Percentiles rank a stretch among this genome's conserved stretches.
These are phyloP conservation scores for Galaxias olidus DNA, from an alignment of 2,797 vertebrate species.

Conservation along the genomic window DNA sequence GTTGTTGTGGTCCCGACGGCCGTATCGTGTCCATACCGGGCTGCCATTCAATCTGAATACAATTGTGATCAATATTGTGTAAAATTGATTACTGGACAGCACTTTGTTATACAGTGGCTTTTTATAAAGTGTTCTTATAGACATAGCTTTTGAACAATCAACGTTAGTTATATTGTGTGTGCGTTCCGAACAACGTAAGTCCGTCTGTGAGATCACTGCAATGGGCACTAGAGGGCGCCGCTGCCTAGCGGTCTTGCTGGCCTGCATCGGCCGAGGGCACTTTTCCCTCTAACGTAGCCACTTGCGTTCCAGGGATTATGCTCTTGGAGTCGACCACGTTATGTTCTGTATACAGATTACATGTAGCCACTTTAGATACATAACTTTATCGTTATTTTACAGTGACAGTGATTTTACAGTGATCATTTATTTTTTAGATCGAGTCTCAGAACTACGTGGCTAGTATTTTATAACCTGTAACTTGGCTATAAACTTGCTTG, in stretches of 20 bases:
- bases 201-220: constrained; percentile 16
- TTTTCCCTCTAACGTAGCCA: neutral
- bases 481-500: too few species aligned
- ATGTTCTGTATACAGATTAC: too few species aligned
- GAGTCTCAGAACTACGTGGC: too few species aligned
- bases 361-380: too few species aligned
- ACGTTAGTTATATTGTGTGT: constrained; percentile 5
- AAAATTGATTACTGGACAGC: constrained; percentile 31
- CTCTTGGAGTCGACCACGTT: too few species aligned
- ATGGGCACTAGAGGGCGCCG: constrained; percentile 38
- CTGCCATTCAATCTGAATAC: constrained; percentile 19
- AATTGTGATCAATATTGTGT: constrained; percentile 5
- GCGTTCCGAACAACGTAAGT: constrained; percentile 30
- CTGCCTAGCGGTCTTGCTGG: neutral
- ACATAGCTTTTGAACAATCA: neutral
- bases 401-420: too few species aligned
- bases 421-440: too few species aligned
- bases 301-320: too few species aligned
- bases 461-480: too few species aligned
- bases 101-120: constrained; percentile 35
- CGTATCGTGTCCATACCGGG: constrained; percentile 16
- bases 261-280: constrained; percentile 6
- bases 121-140: constrained; percentile 2
- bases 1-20: constrained; percentile 10
- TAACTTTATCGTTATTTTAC: too few species aligned